Evolutionary conservation across 2,797 vertebrate genomes (phyloP), one percentile per base, ranked within the genome.

Genomic region (Paguma larvata): DNA sequence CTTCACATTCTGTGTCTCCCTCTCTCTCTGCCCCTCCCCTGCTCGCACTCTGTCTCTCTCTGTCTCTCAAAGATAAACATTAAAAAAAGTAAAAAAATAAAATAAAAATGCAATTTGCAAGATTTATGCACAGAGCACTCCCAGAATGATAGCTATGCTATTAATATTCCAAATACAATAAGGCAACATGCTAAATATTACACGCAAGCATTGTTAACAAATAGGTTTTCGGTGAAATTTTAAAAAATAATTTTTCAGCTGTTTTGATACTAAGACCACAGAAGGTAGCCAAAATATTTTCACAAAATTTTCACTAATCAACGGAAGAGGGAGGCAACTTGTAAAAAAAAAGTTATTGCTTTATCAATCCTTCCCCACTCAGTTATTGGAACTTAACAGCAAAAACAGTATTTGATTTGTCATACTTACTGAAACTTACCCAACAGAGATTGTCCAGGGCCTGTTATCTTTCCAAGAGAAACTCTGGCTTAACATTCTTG

Each of bases 351-450:
- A 51, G 6, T 79, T 32, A 89, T 93, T 98, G 95, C 97, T 92
- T 96, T 44, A 84, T 89, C 79, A 78, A 78, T 94, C 13, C 97
- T 98, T 98, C 95, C 87, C 48, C 95, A 41, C 85, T 97, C 46
- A 93, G 46, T 94, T 89, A 96, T 70, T 62, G 82, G 87, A 70
- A 93, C 53, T 89, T 95, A 88, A 94, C 94, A 97, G 48, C 59
- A 79, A 94, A 97, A 95, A 75, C 89, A 96, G 14, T 41, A 89
- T 59, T 77, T 59, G 88, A 95, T 77, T 95, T 79, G 93, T 86
- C 56, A 32, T n/a, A 73, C 14, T 97, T 91, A 89, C 75, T 96
- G 94, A 97, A 97, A 98, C 85, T 84, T 53, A 77, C 73, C 95
- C 95, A 92, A 63, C 5, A 38, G 78, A 80, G 41, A 84, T 65